Evolutionary conservation across 2,888 invertebrate genomes (phyloP).

Genomic region (Anoncus sp.): DNA sequence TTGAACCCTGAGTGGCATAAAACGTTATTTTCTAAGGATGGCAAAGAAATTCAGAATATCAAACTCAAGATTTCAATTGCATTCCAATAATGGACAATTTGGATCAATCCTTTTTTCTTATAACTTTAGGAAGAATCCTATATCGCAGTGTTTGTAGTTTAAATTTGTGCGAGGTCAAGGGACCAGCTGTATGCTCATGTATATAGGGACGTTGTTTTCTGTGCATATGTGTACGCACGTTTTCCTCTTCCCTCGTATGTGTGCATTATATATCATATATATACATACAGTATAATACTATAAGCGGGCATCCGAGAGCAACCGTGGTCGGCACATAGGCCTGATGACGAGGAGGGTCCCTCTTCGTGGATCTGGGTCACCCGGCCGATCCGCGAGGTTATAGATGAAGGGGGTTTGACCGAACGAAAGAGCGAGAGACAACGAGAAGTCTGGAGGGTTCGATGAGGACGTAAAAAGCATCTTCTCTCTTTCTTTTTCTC

Average conservation of each 20-base stretch:
- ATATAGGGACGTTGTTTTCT: conserved; percentile 24
- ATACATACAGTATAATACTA: conserved; percentile 18
- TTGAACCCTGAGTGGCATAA: not conserved
- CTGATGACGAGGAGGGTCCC: conserved; percentile 69
- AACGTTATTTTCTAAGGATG: not conserved
- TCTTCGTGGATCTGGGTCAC: conserved; percentile 80
- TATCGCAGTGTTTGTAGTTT: conserved; percentile 65
- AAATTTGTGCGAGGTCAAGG: conserved; percentile 79
- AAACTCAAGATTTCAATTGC: not conserved
- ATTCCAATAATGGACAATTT: not conserved
- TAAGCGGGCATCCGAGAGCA: conserved; percentile 41
- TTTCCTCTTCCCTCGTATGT: conserved; percentile 29
- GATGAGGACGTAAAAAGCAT: conserved; percentile 23
- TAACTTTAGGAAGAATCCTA: not conserved
- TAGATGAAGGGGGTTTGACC: conserved; percentile 78
- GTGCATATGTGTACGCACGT: conserved; percentile 23
- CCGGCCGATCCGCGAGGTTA: conserved; percentile 79
- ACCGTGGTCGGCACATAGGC: conserved; percentile 40
- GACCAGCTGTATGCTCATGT: conserved; percentile 74
- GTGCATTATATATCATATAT: conserved; percentile 15
- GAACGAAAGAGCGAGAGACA: conserved; percentile 72
- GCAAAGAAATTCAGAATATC: not conserved
- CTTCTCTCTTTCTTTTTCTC: conserved; percentile 55
- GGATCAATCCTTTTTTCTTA: not conserved
- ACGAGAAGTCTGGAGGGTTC: conserved; percentile 32